Evolutionary conservation across 2,797 vertebrate genomes (phyloP).

Genomic region (Picus viridis): DNA sequence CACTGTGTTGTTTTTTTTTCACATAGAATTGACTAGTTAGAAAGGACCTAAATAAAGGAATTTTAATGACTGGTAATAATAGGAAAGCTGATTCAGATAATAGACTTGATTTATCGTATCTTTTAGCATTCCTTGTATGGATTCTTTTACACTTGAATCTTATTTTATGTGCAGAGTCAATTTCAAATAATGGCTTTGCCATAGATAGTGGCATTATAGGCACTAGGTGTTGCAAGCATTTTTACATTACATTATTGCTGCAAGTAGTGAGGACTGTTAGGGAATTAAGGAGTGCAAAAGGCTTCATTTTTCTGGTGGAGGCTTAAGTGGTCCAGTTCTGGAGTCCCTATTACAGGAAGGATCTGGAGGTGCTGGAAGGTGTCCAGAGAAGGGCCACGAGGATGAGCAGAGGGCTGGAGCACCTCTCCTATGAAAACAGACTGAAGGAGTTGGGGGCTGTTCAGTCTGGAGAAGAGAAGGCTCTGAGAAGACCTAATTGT

Average conservation of each 20-base stretch:
- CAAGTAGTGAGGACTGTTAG: not conserved
- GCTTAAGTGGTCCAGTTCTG: not conserved
- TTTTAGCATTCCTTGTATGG: not conserved
- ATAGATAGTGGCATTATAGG: not conserved
- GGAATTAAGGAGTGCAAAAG: not conserved
- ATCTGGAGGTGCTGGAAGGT: no score
- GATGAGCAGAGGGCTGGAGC: no score
- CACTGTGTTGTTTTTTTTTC: not conserved
- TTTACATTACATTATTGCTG: not conserved
- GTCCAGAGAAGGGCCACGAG: no score
- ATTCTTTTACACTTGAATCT: not conserved
- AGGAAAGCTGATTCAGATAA: not conserved
- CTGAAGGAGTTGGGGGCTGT: no score
- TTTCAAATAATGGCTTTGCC: not conserved
- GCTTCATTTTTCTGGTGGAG: not conserved
- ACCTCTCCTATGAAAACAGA: no score
- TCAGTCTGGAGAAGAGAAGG: no score
- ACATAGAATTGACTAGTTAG: not conserved
- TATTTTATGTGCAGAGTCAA: not conserved
- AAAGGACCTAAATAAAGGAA: not conserved
- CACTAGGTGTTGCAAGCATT: not conserved
- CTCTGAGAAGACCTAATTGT: no score
- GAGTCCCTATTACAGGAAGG: no score
- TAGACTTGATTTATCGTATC: not conserved
- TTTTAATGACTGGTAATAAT: not conserved